Conservation (phyloP, 2,888 invertebrate species). For the Macrophya alboannulata region DNA sequence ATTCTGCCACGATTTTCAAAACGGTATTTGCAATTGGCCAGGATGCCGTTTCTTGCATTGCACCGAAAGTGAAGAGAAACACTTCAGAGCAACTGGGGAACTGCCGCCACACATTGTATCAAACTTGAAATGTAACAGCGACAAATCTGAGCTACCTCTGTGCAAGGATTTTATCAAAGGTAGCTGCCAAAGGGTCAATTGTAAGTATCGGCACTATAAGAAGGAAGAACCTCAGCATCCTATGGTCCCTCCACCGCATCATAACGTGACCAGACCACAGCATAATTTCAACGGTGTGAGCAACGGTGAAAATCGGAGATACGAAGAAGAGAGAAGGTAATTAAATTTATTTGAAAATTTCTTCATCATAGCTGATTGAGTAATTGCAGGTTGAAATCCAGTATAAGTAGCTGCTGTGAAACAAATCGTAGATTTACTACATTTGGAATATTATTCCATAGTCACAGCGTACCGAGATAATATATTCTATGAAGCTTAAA, state of each 20-base stretch:
- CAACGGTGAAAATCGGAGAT: constrained; percentile 72
- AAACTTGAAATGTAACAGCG: constrained; percentile 71
- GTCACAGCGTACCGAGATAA: constrained; percentile 16
- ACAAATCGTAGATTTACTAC: background rate
- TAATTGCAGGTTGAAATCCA: background rate
- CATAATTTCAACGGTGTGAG: constrained; percentile 70
- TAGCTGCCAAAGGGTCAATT: constrained; percentile 79
- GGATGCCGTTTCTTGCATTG: constrained; percentile 91
- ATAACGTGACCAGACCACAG: constrained; percentile 71
- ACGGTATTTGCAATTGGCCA: constrained; percentile 87
- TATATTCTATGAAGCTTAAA: constrained; percentile 36
- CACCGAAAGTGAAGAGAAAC: constrained; percentile 88
- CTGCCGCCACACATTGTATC: constrained; percentile 83
- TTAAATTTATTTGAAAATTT: constrained; percentile 58
- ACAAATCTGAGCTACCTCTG: constrained; percentile 79
- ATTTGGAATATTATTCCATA: background rate
- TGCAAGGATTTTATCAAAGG: constrained; percentile 82
- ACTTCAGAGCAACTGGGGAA: constrained; percentile 87
- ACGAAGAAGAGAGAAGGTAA: constrained; percentile 76
- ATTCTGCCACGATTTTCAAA: constrained; percentile 88
- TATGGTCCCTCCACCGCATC: constrained; percentile 68
- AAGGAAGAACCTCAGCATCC: constrained; percentile 74
- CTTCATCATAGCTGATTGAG: constrained; percentile 1
- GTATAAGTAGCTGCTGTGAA: background rate
- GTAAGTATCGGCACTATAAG: constrained; percentile 73